Conservation (phyloP, 2,797 vertebrate genomes). For the Triplophysa bombifrons region DNA sequence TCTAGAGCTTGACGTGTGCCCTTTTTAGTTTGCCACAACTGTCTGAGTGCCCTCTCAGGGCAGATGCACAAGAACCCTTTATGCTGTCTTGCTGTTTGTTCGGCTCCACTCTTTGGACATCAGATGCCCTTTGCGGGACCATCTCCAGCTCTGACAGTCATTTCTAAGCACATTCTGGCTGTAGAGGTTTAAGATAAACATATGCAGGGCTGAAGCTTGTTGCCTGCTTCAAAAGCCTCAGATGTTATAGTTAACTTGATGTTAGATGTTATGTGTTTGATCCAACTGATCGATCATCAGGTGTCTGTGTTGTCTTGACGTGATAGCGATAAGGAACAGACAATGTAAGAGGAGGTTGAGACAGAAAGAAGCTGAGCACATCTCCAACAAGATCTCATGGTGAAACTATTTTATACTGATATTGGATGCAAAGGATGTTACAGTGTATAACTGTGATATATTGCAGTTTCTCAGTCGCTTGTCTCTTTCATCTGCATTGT, state of each 20-base stretch:
- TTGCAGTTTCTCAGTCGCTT: neutral
- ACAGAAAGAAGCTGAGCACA: neutral
- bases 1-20: constrained; percentile 51
- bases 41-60: constrained; percentile 42
- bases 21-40: constrained; percentile 50
- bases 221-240: neutral
- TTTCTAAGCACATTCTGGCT: neutral
- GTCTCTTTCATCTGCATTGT: too few species aligned
- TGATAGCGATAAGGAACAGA: neutral
- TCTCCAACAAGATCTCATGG: neutral
- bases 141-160: constrained; percentile 10
- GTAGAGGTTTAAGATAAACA: constrained; percentile 4
- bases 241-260: neutral
- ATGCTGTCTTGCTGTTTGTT: constrained; percentile 27
- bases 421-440: neutral
- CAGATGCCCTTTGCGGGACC: constrained; percentile 34
- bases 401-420: neutral
- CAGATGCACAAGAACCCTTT: constrained; percentile 47
- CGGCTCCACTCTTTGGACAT: constrained; percentile 30
- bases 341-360: neutral
- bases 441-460: neutral
- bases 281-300: neutral
- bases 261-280: neutral
- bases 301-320: neutral
- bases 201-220: neutral